Conservation (phyloP, 1,140 invertebrate genomes). For the Reticulitermes speratus region DNA sequence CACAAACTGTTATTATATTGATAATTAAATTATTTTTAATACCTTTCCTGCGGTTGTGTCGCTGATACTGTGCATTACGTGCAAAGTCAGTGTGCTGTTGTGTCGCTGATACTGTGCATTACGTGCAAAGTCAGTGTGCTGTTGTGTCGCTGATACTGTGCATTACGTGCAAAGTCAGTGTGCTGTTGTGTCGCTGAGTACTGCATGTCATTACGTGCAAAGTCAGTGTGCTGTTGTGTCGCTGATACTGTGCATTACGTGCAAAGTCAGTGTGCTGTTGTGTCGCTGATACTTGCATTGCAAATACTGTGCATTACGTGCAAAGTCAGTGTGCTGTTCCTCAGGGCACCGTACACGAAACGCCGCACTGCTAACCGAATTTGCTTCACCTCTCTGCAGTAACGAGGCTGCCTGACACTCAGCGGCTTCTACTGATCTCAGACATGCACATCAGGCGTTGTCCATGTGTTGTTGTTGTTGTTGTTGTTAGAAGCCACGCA, state of each 20-base stretch:
- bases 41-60: neutral
- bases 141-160: too few relatives aligned
- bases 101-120: too few relatives aligned
- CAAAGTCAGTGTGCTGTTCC: neutral
- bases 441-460: neutral
- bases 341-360: neutral
- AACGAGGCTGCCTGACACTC: neutral
- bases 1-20: too few relatives aligned
- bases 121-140: too few relatives aligned
- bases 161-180: too few relatives aligned
- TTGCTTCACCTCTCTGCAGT: neutral
- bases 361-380: neutral
- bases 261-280: too few relatives aligned
- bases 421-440: neutral
- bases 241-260: neutral
- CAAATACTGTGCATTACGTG: too few relatives aligned
- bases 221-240: neutral
- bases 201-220: too few relatives aligned
- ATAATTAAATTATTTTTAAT: too few relatives aligned
- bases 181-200: too few relatives aligned
- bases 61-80: neutral
- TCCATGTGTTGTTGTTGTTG: neutral
- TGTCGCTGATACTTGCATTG: too few relatives aligned
- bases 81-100: too few relatives aligned
- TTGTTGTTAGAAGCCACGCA: neutral